These are phyloP conservation scores for Eulithis prunata DNA, from an alignment of 2,888 invertebrate genomes.

Conservation along the genomic window DNA sequence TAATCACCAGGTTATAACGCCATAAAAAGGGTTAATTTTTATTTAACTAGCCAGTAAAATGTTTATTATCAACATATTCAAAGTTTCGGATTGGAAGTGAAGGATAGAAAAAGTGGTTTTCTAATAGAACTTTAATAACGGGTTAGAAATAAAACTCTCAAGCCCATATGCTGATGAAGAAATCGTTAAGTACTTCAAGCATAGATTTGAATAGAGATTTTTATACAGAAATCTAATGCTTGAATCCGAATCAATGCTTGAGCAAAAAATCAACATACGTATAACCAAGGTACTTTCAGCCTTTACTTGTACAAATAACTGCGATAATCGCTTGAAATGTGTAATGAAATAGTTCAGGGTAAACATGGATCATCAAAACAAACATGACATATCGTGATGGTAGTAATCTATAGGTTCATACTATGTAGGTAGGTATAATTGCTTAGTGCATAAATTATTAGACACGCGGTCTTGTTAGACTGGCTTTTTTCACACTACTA, in stretches of 20 bases:
- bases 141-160: too few species aligned
- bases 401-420: conserved; percentile 6
- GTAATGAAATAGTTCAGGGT: not conserved
- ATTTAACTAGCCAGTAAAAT: not conserved
- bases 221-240: too few species aligned
- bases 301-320: not conserved
- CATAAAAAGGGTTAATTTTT: conserved; percentile 29
- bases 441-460: conserved; percentile 26
- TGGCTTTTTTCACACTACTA: not conserved
- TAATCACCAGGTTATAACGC: conserved; percentile 54
- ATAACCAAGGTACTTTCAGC: too few species aligned
- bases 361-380: not conserved
- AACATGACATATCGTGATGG: conserved; percentile 13
- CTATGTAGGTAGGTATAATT: conserved; percentile 10
- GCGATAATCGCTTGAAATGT: not conserved
- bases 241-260: too few species aligned
- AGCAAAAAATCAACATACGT: too few species aligned
- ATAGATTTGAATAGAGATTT: too few species aligned
- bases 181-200: too few species aligned
- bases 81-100: too few species aligned
- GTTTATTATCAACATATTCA: too few species aligned
- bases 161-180: too few species aligned
- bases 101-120: too few species aligned
- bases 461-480: conserved; percentile 15
- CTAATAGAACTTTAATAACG: too few species aligned